Conservation (phyloP, 2,113 vertebrate genomes). For the Corythornis cristatus region DNA sequence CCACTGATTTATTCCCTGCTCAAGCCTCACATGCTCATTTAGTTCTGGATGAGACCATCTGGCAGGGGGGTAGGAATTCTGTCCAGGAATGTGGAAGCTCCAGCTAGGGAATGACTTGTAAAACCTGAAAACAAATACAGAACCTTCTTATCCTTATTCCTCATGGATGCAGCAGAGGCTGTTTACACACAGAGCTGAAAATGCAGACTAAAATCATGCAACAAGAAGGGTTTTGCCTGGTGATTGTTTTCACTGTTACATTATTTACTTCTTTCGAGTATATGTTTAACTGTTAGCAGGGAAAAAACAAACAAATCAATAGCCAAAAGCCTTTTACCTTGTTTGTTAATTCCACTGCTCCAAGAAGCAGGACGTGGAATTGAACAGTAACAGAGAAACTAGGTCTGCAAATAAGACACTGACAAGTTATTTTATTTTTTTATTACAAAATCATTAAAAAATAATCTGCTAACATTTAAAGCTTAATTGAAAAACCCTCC, state of each 20-base stretch:
- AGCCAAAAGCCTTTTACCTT: not conserved
- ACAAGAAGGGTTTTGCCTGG: not conserved
- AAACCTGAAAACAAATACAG: not conserved
- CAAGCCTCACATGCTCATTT: not conserved
- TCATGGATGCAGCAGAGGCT: not conserved
- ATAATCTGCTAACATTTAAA: not conserved
- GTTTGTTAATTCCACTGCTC: not conserved
- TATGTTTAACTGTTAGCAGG: not conserved
- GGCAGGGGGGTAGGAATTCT: not conserved
- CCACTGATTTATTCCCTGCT: not conserved
- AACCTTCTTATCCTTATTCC: not conserved
- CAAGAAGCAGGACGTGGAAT: not conserved
- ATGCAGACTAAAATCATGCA: not conserved
- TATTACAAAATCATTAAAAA: slow-evolving; percentile 8
- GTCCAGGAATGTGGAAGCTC: not conserved
- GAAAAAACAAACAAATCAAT: not conserved
- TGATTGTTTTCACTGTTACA: not conserved
- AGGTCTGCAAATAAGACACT: not conserved
- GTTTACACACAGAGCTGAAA: not conserved
- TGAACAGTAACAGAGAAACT: not conserved
- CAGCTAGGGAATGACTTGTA: not conserved
- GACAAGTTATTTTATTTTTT: not conserved
- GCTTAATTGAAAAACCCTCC: not conserved
- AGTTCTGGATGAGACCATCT: not conserved
- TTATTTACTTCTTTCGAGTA: not conserved